Evolutionary conservation across 2,113 vertebrate species (phyloP).

Genomic region (Forbesichthys agassizii): DNA sequence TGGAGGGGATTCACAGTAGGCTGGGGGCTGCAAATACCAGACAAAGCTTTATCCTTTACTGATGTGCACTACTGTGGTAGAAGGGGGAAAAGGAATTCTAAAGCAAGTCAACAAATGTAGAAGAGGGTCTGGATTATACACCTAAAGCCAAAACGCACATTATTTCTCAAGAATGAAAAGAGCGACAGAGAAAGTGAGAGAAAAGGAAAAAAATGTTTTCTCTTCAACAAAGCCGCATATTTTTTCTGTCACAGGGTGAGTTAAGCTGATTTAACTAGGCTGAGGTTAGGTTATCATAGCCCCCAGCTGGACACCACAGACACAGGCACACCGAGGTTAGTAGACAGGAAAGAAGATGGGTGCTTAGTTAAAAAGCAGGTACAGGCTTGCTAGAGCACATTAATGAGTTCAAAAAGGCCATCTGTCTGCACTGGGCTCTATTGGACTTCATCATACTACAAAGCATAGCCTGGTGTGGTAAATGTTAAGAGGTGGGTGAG

Average conservation of each 20-base stretch:
- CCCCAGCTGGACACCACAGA: constrained; percentile 67
- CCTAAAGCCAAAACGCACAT: constrained; percentile 36
- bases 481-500: neutral
- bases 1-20: constrained; percentile 46
- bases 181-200: constrained; percentile 48
- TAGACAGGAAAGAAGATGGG: constrained; percentile 50
- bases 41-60: constrained; percentile 57
- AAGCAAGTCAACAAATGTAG: constrained; percentile 32
- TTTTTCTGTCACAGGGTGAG: constrained; percentile 61
- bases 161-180: constrained; percentile 5
- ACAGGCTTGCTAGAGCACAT: constrained; percentile 60
- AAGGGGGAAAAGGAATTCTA: constrained; percentile 24
- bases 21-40: constrained; percentile 48
- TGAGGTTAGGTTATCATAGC: constrained; percentile 69
- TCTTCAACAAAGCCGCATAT: constrained; percentile 58
- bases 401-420: constrained; percentile 65
- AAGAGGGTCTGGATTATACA: constrained; percentile 47
- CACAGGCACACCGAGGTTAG: constrained; percentile 48
- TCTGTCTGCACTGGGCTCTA: constrained; percentile 64
- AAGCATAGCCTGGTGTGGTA: constrained; percentile 3
- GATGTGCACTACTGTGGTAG: constrained; percentile 30
- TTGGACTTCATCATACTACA: constrained; percentile 22
- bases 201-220: constrained; percentile 31
- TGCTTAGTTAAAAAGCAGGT: constrained; percentile 65
- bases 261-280: constrained; percentile 70